A percentile compares a stretch with the other conserved stretches of the same genome.
Conservation (phyloP, 2,797 vertebrate species). For the Sebastes reedi region DNA sequence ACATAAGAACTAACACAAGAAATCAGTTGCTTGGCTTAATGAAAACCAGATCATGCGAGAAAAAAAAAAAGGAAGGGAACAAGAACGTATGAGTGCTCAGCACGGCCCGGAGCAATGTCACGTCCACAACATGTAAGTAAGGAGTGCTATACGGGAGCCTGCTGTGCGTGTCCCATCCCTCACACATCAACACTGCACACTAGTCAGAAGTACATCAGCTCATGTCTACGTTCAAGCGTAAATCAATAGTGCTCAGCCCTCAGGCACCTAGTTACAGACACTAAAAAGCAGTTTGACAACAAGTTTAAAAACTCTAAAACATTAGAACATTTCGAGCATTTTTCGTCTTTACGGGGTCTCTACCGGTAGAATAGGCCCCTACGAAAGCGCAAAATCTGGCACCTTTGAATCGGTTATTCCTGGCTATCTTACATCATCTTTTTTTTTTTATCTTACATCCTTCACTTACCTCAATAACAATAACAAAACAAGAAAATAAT, state of each 20-base stretch:
- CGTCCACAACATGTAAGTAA: constrained; percentile 25
- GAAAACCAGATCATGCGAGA: constrained; percentile 59
- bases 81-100: neutral
- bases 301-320: constrained; percentile 76
- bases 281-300: constrained; percentile 77
- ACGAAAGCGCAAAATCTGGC: constrained; percentile 80
- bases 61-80: neutral
- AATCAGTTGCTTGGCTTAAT: constrained; percentile 51
- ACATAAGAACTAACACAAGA: constrained; percentile 44
- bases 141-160: constrained; percentile 40
- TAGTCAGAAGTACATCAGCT: constrained; percentile 71
- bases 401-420: constrained; percentile 87
- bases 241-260: constrained; percentile 77
- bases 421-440: constrained; percentile 76
- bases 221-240: constrained; percentile 76
- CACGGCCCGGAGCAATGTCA: neutral
- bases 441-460: constrained; percentile 78
- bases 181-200: constrained; percentile 70
- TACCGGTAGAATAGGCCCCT: constrained; percentile 56
- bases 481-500: constrained; percentile 61
- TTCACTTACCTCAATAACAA: constrained; percentile 74
- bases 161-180: constrained; percentile 62
- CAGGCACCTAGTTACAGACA: constrained; percentile 76
- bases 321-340: constrained; percentile 73
- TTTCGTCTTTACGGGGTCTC: constrained; percentile 71